Percentiles rank a stretch among this genome's conserved stretches.
phyloP scores from a whole-genome alignment of 2,888 invertebrate species.

The Dendrolimus pini region DNA sequence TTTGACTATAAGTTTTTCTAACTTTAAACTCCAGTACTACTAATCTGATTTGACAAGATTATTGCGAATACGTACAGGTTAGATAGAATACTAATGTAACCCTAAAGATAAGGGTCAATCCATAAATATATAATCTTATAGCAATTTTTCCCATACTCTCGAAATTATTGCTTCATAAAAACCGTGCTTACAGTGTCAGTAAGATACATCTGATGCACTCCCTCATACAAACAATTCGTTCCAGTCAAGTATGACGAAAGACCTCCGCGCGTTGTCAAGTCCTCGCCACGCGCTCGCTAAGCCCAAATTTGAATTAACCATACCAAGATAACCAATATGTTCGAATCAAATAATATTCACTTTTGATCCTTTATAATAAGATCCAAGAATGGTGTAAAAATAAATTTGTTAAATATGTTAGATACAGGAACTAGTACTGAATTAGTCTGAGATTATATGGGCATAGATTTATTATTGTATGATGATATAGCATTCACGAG shows the following conservation, averaged over 20 bases:
- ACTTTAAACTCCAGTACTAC: no score
- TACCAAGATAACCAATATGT: conserved; percentile 10
- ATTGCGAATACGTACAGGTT: no score
- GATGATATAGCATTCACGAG: conserved; percentile 22
- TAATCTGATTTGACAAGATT: no score
- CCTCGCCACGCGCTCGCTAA: conserved; percentile 52
- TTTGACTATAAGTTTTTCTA: no score
- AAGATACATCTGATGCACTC: conserved; percentile 9
- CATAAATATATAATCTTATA: no score
- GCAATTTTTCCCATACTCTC: not conserved
- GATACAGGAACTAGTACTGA: conserved; percentile 24
- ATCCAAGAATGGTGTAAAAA: conserved; percentile 9
- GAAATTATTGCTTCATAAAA: not conserved
- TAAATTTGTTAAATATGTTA: conserved; percentile 14
- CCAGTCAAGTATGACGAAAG: conserved; percentile 66
- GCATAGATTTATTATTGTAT: conserved; percentile 44
- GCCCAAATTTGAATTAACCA: conserved; percentile 40
- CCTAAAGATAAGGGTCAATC: no score
- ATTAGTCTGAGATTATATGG: conserved; percentile 39
- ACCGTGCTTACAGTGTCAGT: not conserved
- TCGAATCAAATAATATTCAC: conserved; percentile 12
- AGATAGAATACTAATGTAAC: no score
- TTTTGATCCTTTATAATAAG: conserved; percentile 13
- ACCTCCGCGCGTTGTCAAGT: conserved; percentile 53
- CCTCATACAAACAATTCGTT: conserved; percentile 64